Base-by-base conservation (phyloP, 2,113 vertebrate species). In the Chionomys nivalis region DNA sequence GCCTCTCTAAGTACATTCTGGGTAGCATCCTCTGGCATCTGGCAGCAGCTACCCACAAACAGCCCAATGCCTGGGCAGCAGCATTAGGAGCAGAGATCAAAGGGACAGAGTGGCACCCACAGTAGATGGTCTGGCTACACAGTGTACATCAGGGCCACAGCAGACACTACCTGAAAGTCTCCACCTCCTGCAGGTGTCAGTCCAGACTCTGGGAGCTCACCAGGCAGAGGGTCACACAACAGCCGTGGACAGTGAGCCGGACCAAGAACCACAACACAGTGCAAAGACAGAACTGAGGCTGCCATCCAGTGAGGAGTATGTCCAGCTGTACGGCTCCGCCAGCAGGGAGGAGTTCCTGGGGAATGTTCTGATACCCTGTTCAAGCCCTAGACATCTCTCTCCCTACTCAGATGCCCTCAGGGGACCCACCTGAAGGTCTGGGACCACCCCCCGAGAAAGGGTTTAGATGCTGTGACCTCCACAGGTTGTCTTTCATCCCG, bases 221-320 rank as follows among this genome's bases (percentile, higher is more conserved):
- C 39, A 42, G 33, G 8, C 66, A 42, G 8, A 83, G 36, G 14
- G 19, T 73, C 75, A 83, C 6, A 36, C 1, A 42, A 52, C 17
- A 82, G n/a, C n/a, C 10, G n/a, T n/a, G 10, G 49, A 17, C 11
- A 52, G 0, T 39, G 24, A 75, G 26, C 2, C 44, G 42, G 36
- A 14, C 42, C 0, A 26, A 81, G 82, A 82, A 72, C 61, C 72
- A 49, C 4, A 77, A 58, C 36, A 16, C 31, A 87, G 78, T 31
- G 9, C 58, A 23, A 0, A 8, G 12, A 65, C 2, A 47, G 79
- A 21, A 52, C 19, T 39, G 19, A 6, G 21, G 47, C 31, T 77
- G 52, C 33, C 0, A 0, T 5, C 78, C 66, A 44, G 0, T 3
- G 19, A 5, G 42, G 68, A 23, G 47, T 33, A 21, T 1, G 3